Percentiles rank a stretch among this genome's conserved stretches.
Conservation (phyloP, 1,140 invertebrate genomes). For the Lordiphosa collinella region DNA sequence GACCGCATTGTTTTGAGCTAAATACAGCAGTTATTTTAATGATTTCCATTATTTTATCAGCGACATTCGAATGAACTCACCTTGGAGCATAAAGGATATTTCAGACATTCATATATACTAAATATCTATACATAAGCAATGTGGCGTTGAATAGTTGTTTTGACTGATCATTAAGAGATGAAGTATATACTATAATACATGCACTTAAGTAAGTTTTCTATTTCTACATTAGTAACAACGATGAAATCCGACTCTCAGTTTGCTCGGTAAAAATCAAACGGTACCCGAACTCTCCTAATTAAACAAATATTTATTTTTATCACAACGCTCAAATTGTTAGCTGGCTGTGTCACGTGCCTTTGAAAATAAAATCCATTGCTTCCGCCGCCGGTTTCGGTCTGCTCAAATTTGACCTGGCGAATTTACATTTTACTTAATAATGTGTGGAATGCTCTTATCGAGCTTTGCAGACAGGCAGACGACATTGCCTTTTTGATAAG, state of each 20-base stretch:
- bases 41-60: slow-evolving; percentile 11
- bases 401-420: slow-evolving; percentile 10
- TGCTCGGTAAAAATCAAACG: too few relatives aligned
- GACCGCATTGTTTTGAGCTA: slow-evolving; percentile 20
- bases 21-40: slow-evolving; percentile 37
- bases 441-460: slow-evolving; percentile 6
- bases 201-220: too few relatives aligned
- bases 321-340: too few relatives aligned
- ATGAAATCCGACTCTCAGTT: too few relatives aligned
- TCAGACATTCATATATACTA: not conserved
- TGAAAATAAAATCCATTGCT: not conserved
- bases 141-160: not conserved
- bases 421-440: slow-evolving; percentile 13
- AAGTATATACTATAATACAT: too few relatives aligned
- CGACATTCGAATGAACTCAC: too few relatives aligned
- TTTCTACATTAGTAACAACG: too few relatives aligned
- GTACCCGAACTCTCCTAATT: too few relatives aligned
- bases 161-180: too few relatives aligned
- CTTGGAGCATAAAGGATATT: not conserved
- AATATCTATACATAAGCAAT: not conserved
- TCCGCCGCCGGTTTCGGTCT: too few relatives aligned
- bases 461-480: slow-evolving; percentile 31
- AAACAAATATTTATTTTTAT: too few relatives aligned
- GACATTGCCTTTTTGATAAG: slow-evolving; percentile 27
- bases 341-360: not conserved